Evolutionary conservation across 1,140 invertebrate genomes (phyloP), one percentile per base, ranked within the genome.

Genomic region (Pygmarrhopalites habei): DNA sequence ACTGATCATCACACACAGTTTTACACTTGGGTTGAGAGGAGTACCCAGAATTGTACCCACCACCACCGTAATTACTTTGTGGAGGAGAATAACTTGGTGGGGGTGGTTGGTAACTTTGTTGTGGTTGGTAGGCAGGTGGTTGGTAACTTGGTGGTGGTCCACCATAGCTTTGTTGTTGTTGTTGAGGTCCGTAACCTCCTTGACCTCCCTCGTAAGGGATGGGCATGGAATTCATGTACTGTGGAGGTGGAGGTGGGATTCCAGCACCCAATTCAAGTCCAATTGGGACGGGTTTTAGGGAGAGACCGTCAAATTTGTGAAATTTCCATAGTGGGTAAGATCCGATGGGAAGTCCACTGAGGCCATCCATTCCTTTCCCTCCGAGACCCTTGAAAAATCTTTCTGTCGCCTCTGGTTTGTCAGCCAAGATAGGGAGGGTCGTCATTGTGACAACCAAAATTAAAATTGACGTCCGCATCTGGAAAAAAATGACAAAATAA

Each of bases 281-380:
- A 30, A 68, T 49, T 19, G 69, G 69, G 19, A 71, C 69, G 1
- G 69, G 69, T 51, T 64, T 35, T 12, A 71, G 26, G n/a, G 60
- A 35, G 3, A 71, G 52, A 19, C 69, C 69, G 49, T 61, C 61
- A 65, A 62, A 71, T 35, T 71, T 71, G 58, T 71, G 68, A 52
- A 71, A 71, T 46, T 66, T 68, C 69, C 69, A 71, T n/a, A 71
- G 26, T 3, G 69, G 69, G 44, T 71, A 71, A 14, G 66, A 41
- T 55, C 69, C 69, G 30, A 71, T 35, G 29, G 53, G 53, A 2
- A 56, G 25, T n/a, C 35, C 35, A 15, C 29, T 23, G 4, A 56
- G 23, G 7, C 17, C 30, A 17, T 7, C 29, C 3, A 12, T 2
- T 10, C 53, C 53, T 17, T 17, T 15, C 4, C 49, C 49, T 7